These are phyloP conservation scores for Gerosis bhagava DNA, from an alignment of 2,888 invertebrate species.

Conservation along the genomic window DNA sequence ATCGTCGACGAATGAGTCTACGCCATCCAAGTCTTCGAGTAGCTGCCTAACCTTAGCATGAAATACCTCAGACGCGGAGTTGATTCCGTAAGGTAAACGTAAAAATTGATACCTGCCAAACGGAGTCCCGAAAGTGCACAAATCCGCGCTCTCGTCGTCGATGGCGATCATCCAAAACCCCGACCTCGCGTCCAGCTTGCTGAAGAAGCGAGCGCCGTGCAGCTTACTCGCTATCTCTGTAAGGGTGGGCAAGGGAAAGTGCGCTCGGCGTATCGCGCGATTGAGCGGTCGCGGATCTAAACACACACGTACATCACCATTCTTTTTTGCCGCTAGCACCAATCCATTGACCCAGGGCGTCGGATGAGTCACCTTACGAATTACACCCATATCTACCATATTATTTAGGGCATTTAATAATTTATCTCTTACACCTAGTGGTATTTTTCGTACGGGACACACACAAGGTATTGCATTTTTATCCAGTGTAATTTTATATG, in stretches of 20 bases:
- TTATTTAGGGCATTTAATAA: conserved; percentile 5
- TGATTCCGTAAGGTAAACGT: conserved; percentile 33
- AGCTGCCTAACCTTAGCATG: too few relatives aligned
- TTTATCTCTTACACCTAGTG: conserved; percentile 6
- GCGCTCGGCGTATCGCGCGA: conserved; percentile 16
- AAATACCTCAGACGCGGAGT: conserved; percentile 30
- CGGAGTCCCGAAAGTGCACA: conserved; percentile 30
- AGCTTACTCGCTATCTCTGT: conserved; percentile 23
- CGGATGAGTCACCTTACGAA: conserved; percentile 8
- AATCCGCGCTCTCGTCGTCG: conserved; percentile 16
- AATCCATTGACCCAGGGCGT: conserved; percentile 8
- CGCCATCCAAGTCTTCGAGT: too few relatives aligned
- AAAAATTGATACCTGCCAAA: conserved; percentile 28
- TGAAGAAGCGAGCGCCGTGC: conserved; percentile 11
- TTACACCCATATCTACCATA: conserved; percentile 9
- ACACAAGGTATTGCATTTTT: conserved; percentile 8
- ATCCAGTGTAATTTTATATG: conserved; percentile 2
- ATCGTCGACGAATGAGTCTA: conserved; percentile 12
- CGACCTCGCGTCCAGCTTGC: conserved; percentile 25
- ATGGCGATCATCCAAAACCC: conserved; percentile 29
- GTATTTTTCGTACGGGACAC: conserved; percentile 1
- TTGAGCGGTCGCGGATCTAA: conserved; percentile 26
- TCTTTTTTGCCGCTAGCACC: conserved; percentile 13
- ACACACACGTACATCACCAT: conserved; percentile 18
- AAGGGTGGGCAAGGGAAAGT: conserved; percentile 21